phyloP scores from a whole-genome alignment of 1,140 invertebrate species.

The Papilio polyxenes region DNA sequence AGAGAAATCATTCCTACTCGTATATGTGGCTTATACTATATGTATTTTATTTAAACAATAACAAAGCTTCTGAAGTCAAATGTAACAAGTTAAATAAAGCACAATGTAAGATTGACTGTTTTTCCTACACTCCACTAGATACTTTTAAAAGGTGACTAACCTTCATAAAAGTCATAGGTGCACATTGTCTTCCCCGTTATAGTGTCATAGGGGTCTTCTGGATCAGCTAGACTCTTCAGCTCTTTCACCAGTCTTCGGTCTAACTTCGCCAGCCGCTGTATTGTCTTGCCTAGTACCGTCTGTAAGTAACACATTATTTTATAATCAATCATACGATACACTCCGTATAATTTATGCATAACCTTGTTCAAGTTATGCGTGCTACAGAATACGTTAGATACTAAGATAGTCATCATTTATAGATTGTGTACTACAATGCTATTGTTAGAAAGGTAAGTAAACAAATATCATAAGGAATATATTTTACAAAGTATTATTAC shows the following conservation, averaged over 20 bases:
- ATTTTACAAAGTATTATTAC: too few relatives aligned
- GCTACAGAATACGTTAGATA: neutral
- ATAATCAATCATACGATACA: neutral
- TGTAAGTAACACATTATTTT: conserved; percentile 64
- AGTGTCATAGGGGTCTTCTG: conserved; percentile 92
- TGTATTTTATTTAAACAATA: too few relatives aligned
- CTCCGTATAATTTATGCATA: neutral
- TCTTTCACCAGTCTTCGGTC: conserved; percentile 90
- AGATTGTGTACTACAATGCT: neutral
- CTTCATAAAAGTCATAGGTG: conserved; percentile 99
- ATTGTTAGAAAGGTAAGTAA: neutral
- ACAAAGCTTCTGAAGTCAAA: too few relatives aligned
- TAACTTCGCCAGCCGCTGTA: conserved; percentile 90
- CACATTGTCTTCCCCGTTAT: conserved; percentile 96
- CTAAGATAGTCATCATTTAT: neutral
- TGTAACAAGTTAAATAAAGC: too few relatives aligned
- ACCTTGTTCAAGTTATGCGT: neutral
- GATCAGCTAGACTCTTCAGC: conserved; percentile 86
- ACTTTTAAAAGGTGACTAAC: conserved; percentile 54
- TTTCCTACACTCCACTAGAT: neutral
- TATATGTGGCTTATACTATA: too few relatives aligned
- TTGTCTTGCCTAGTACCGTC: conserved; percentile 93
- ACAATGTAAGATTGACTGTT: neutral
- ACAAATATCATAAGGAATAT: neutral
- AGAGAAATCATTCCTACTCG: too few relatives aligned